These are phyloP conservation scores for Hedya salicella DNA, from an alignment of 2,888 invertebrate species.

Conservation along the genomic window DNA sequence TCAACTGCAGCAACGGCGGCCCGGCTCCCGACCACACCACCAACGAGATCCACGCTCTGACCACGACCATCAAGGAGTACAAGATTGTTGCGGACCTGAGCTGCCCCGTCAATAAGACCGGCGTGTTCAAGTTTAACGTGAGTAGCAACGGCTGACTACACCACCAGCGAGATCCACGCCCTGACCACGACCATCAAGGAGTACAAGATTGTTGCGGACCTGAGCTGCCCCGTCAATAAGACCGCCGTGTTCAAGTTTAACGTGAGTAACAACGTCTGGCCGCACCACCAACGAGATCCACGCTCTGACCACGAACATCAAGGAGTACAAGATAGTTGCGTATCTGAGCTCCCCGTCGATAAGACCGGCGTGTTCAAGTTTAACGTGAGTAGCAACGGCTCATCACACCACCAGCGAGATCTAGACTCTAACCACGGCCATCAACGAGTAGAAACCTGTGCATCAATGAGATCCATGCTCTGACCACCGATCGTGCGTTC, in stretches of 20 bases:
- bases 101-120: slow-evolving; percentile 91
- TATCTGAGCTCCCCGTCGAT: slow-evolving; percentile 90
- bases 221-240: slow-evolving; percentile 90
- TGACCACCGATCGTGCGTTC: no score
- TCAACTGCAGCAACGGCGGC: slow-evolving; percentile 98
- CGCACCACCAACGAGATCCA: slow-evolving; percentile 95
- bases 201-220: slow-evolving; percentile 92
- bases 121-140: slow-evolving; percentile 87
- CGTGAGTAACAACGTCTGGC: slow-evolving; percentile 89
- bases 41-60: slow-evolving; percentile 93
- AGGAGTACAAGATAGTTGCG: slow-evolving; percentile 91
- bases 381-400: slow-evolving; percentile 86
- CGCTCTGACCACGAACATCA: slow-evolving; percentile 90
- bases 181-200: slow-evolving; percentile 90
- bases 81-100: slow-evolving; percentile 91
- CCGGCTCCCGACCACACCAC: slow-evolving; percentile 97
- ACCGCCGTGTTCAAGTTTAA: slow-evolving; percentile 88
- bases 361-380: slow-evolving; percentile 88
- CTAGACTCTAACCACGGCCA: slow-evolving; percentile 90
- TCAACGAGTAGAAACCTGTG: slow-evolving; percentile 93
- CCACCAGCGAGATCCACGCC: slow-evolving; percentile 95
- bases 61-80: slow-evolving; percentile 91
- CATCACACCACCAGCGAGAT: slow-evolving; percentile 95
- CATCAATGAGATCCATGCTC: slow-evolving; percentile 94
- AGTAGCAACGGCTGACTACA: slow-evolving; percentile 89